Base-by-base conservation (phyloP, 2,888 invertebrate species). In the Germaria angustata region DNA sequence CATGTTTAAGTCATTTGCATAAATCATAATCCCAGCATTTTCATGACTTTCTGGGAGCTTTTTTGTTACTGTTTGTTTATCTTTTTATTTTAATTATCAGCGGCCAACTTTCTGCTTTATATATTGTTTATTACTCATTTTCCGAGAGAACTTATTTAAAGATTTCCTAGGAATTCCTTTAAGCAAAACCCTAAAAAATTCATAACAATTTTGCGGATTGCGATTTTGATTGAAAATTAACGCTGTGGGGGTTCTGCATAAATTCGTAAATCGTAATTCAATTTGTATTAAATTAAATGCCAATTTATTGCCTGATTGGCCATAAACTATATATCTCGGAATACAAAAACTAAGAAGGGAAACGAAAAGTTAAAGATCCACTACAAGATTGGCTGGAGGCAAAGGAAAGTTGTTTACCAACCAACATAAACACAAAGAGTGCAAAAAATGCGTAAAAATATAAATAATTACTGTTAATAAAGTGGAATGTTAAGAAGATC, bases 211-310 rank as follows among this genome's bases (percentile, higher is more conserved):
- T 89, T 85, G 86, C 86, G 87, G 86, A 86, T 88, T 87, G 85
- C 88, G 84, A 88, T 88, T 88, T 88, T 88, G 89, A 88, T 88
- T 88, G 88, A 88, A 88, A 89, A 89, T 88, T 87, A 85, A 86
- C 89, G 87, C 90, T 87, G 86, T 89, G 89, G 89, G 89, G 88
- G 88, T 86, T 84, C 82, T 53, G 73, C 57, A 68, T 73, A 72
- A 80, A 80, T 80, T 80, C 81, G 84, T 75, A 84, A 80, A 84
- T 80, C 87, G 86, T 87, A 88, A 88, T 86, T 89, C 88, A 89
- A 88, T 87, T 86, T 88, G 90, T 88, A 90, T 89, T 89, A 89
- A 89, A 89, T 89, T 89, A 89, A 89, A 89, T 89, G 88, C 89
- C 88, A 88, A 89, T 89, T 89, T 89, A 89, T 89, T 85, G 88